A percentile compares a stretch with the other conserved stretches of the same genome.
Evolutionary conservation across 37 sponge, comb jelly and placozoan species (phyloP).

Genomic region (Hexactinellida sp.): DNA sequence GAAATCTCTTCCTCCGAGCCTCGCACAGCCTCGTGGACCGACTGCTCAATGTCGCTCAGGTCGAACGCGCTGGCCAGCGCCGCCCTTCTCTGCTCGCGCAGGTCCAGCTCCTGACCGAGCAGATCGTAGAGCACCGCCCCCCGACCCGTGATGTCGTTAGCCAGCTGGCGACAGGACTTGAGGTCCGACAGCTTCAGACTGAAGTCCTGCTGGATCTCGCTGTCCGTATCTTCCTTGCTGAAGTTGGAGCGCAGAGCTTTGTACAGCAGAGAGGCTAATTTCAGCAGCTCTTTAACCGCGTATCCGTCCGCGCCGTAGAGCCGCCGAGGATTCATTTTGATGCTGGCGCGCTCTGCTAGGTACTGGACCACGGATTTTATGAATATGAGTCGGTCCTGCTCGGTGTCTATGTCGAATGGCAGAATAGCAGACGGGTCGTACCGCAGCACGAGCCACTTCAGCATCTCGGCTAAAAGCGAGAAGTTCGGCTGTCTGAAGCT

Average conservation of each 20-base stretch:
- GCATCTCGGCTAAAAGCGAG: constrained; percentile 76
- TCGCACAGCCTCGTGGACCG: constrained; percentile 39
- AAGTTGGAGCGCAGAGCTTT: constrained; percentile 56
- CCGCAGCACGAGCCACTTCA: constrained; percentile 77
- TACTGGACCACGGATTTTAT: constrained; percentile 85
- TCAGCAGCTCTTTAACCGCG: constrained; percentile 94
- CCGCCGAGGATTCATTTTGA: constrained; percentile 89
- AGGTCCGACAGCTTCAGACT: constrained; percentile 52
- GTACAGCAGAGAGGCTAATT: constrained; percentile 71
- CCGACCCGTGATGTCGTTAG: constrained; percentile 74
- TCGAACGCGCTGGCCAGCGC: constrained; percentile 65
- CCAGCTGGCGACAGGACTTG: constrained; percentile 77
- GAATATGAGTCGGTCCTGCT: constrained; percentile 90
- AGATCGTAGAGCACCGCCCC: constrained; percentile 86
- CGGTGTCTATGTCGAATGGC: constrained; percentile 76
- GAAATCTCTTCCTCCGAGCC: constrained; percentile 45
- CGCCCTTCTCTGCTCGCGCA: constrained; percentile 47
- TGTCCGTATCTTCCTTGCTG: constrained; percentile 21
- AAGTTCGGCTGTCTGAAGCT: constrained; percentile 95
- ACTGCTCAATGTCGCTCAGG: constrained; percentile 67
- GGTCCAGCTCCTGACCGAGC: constrained; percentile 69
- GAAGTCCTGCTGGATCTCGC: not conserved
- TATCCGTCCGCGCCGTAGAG: constrained; percentile 95
- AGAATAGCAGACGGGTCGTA: constrained; percentile 84
- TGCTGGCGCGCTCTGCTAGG: constrained; percentile 78